phyloP scores from a whole-genome alignment of 2,797 vertebrate species.

The Tragelaphus eurycerus region DNA sequence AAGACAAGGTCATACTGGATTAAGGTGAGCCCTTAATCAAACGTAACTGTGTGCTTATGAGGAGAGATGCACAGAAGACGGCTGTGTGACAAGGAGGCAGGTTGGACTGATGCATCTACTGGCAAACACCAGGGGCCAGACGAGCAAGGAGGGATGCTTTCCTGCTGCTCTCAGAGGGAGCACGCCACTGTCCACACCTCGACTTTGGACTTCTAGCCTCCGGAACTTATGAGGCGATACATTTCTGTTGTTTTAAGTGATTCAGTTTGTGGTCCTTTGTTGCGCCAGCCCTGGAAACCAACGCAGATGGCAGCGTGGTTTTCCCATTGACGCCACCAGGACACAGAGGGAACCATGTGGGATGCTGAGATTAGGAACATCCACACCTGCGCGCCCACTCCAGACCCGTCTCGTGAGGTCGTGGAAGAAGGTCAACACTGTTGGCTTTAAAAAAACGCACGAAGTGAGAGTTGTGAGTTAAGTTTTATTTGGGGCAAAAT shows the following conservation, averaged over 20 bases:
- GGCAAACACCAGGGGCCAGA: neutral
- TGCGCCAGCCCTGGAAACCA: neutral
- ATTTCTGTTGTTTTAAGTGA: neutral
- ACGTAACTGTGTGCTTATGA: neutral
- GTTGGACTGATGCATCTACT: fast-evolving
- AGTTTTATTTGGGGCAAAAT: neutral
- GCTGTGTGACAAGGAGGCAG: neutral
- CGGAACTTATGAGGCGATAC: neutral
- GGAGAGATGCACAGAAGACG: neutral
- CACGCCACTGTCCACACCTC: neutral
- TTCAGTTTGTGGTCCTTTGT: neutral
- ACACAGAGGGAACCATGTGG: neutral
- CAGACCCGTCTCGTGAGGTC: neutral
- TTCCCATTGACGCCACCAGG: fast-evolving
- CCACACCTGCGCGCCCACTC: neutral
- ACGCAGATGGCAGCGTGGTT: too few relatives aligned
- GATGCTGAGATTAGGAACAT: too few relatives aligned
- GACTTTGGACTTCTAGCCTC: neutral
- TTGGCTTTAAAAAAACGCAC: fast-evolving
- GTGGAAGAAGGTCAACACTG: neutral
- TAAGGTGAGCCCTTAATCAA: neutral
- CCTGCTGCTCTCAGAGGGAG: neutral
- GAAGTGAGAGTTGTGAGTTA: neutral
- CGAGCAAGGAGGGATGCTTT: neutral
- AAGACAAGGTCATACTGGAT: neutral